Percentiles rank a stretch among this genome's conserved stretches.
phyloP scores from a whole-genome alignment of 2,888 invertebrate species.

The Ochlodes sylvanus region DNA sequence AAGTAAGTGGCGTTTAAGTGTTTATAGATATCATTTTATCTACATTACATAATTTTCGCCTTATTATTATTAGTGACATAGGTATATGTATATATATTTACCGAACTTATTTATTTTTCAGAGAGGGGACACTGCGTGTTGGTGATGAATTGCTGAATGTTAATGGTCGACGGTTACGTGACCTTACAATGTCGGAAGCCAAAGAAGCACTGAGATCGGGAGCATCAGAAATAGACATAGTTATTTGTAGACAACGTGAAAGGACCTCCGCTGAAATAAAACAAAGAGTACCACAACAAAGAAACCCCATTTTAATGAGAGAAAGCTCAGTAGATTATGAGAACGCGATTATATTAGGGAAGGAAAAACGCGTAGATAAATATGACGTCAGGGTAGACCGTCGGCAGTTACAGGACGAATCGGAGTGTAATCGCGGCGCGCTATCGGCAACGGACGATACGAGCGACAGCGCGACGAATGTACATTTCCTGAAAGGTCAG shows the following conservation, averaged over 20 bases:
- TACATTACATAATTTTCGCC: neutral
- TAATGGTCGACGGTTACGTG: conserved; percentile 88
- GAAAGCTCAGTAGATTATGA: conserved; percentile 91
- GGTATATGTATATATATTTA: neutral
- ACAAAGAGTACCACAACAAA: conserved; percentile 60
- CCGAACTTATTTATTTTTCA: conserved; percentile 48
- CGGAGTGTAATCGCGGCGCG: conserved; percentile 78
- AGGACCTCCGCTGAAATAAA: conserved; percentile 54
- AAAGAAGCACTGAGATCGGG: conserved; percentile 87
- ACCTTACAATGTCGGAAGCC: conserved; percentile 87
- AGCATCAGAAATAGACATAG: conserved; percentile 87
- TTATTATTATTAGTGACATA: neutral
- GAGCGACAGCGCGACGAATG: conserved; percentile 61
- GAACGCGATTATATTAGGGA: conserved; percentile 84
- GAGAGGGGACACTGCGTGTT: conserved; percentile 87
- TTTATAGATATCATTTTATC: neutral
- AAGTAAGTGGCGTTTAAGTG: conserved; percentile 72
- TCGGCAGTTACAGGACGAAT: conserved; percentile 83
- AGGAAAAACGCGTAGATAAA: conserved; percentile 77
- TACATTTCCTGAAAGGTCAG: conserved; percentile 86
- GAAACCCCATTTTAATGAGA: conserved; percentile 73
- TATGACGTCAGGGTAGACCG: conserved; percentile 89
- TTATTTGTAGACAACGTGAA: conserved; percentile 84
- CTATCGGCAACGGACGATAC: conserved; percentile 78
- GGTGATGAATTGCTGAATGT: conserved; percentile 91